Evolutionary conservation across 2,113 vertebrate genomes (phyloP).

Genomic region (Setophaga petechia): DNA sequence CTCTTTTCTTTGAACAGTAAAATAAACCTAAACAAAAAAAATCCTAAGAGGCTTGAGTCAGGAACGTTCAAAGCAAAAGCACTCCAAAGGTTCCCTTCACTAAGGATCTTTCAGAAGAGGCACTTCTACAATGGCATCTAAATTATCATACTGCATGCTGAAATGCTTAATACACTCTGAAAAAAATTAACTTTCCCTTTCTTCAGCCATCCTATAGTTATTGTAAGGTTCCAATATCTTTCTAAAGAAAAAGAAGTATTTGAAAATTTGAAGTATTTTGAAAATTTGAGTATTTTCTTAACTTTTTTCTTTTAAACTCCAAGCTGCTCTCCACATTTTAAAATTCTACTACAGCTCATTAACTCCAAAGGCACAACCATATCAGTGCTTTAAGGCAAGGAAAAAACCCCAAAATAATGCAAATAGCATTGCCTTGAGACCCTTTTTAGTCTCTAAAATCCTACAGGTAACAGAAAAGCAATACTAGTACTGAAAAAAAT

Average conservation of each 20-base stretch:
- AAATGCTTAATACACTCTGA: background rate
- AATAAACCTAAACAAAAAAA: background rate
- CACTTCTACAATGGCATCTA: background rate
- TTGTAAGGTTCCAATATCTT: background rate
- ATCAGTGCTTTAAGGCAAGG: background rate
- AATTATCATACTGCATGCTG: background rate
- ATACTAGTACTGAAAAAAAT: background rate
- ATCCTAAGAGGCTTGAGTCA: background rate
- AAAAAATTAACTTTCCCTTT: background rate
- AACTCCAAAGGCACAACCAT: background rate
- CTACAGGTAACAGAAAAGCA: background rate
- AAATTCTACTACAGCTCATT: background rate
- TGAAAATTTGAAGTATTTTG: background rate
- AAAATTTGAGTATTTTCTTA: background rate
- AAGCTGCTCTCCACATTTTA: background rate
- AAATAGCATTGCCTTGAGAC: background rate
- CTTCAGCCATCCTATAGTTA: background rate
- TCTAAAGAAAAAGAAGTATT: background rate
- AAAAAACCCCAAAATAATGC: fast-evolving
- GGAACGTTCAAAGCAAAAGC: background rate
- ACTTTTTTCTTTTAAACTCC: background rate
- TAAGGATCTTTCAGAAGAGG: background rate
- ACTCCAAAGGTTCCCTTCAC: background rate
- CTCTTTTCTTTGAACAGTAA: background rate
- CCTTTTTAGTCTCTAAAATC: background rate